These are phyloP conservation scores for Limnephilus auricula DNA, from an alignment of 2,888 invertebrate species.

Conservation along the genomic window DNA sequence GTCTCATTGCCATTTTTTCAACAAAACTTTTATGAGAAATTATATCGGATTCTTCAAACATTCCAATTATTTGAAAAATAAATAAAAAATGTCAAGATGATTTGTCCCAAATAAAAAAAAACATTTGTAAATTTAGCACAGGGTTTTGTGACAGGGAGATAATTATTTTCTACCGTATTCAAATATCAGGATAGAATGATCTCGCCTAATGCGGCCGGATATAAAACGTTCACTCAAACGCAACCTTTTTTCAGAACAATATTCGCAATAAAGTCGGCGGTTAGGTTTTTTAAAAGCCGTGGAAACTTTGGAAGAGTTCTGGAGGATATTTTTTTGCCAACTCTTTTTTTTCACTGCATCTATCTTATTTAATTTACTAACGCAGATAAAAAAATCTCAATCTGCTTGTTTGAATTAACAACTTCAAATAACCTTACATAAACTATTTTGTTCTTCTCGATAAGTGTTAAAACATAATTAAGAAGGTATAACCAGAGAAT, in stretches of 20 bases:
- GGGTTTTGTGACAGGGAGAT: neutral
- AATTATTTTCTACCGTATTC: neutral
- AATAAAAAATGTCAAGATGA: neutral
- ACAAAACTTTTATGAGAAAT: neutral
- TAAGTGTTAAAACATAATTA: too few species aligned
- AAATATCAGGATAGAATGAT: conserved; percentile 7
- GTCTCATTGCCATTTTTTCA: too few species aligned
- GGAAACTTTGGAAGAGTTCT: neutral
- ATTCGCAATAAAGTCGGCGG: conserved; percentile 34
- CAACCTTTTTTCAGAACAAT: conserved; percentile 14
- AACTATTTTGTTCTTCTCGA: too few species aligned
- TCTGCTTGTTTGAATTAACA: too few species aligned
- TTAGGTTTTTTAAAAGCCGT: neutral
- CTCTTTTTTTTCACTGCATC: too few species aligned
- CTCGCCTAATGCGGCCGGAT: neutral
- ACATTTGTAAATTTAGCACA: neutral
- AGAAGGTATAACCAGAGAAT: too few species aligned
- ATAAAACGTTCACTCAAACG: conserved; percentile 23
- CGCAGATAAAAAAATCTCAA: too few species aligned
- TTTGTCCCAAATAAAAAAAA: neutral
- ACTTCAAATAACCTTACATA: too few species aligned
- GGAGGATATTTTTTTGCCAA: neutral
- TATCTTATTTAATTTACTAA: too few species aligned
- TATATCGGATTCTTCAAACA: neutral
- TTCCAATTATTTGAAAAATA: too few species aligned